Evolutionary conservation across 2,113 vertebrate genomes (phyloP), one percentile per base, ranked within the genome.

Genomic region (Gallinago paraguaiae): DNA sequence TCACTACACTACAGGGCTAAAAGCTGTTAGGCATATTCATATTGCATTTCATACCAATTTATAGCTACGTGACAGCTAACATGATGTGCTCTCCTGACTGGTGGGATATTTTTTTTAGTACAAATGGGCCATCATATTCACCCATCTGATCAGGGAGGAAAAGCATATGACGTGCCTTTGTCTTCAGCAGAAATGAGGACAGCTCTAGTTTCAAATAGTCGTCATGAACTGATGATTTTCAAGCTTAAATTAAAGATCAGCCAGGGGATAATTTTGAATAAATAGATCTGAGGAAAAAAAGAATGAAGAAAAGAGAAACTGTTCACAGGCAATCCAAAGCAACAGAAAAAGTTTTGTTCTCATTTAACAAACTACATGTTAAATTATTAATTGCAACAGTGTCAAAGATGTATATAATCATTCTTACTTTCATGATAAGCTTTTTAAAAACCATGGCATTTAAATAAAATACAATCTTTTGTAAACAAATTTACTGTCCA

Each of bases 101-200:
- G 22, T 9, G 22, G 25, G 18, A 13, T 3, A 4, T 5, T n/a
- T 64, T 75, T 75, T 75, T 87, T 30, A 71, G 12, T 7, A 57
- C 13, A 88, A 56, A 45, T 7, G 27, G n/a, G 10, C 19, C 48
- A 16, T 53, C 3, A 4, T 0, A 0, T 71, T 82, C 13, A 60
- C 18, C 17, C 8, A 43, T 11, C 23, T 72, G 10, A 63, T 76
- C 37, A 3, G 3, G 23, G 13, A 63, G 5, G 12, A 76, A 76
- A 70, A 90, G 20, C 3, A 8, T 12, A 23, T 63, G 6, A 3
- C 31, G 11, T 79, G 37, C 33, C 13, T 53, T 67, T 31, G 2
- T 33, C 39, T 81, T 77, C 74, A 88, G 50, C 8, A 67, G 30
- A 82, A 88, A n/a, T 31, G 13, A 83, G 18, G 28, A 68, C 33